Percentiles rank a stretch among this genome's conserved stretches.
Conservation (phyloP, 2,888 invertebrate species). For the Polylopha cassiicola region DNA sequence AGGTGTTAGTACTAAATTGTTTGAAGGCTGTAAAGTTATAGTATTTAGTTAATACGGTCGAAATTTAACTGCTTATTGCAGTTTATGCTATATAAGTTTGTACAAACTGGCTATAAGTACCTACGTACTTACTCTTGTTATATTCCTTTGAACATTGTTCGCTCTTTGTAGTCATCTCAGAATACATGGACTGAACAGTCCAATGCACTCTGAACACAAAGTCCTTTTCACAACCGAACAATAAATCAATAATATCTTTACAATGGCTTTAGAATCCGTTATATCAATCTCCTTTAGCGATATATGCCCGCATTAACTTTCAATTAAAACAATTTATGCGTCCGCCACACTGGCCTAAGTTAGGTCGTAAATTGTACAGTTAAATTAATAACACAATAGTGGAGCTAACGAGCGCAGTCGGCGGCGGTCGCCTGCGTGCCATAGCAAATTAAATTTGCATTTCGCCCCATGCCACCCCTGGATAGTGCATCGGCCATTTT, state of each 20-base stretch:
- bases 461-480: constrained; percentile 48
- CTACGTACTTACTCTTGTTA: too few species aligned
- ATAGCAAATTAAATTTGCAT: constrained; percentile 72
- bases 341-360: constrained; percentile 38
- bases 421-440: constrained; percentile 55
- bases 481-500: constrained; percentile 32
- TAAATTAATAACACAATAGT: constrained; percentile 72
- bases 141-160: too few species aligned
- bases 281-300: constrained; percentile 24
- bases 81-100: too few species aligned
- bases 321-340: constrained; percentile 70
- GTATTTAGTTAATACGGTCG: not conserved
- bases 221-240: constrained; percentile 5
- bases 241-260: constrained; percentile 14
- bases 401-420: constrained; percentile 57
- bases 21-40: not conserved
- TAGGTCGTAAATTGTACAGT: constrained; percentile 62
- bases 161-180: too few species aligned
- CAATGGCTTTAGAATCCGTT: constrained; percentile 11
- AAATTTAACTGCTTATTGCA: too few species aligned
- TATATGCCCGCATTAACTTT: constrained; percentile 65
- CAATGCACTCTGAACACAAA: too few species aligned
- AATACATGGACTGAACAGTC: too few species aligned
- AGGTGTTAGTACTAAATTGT: constrained; percentile 19
- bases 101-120: too few species aligned